Evolutionary conservation across 2,888 invertebrate species (phyloP).

Genomic region (Baccha elongata): DNA sequence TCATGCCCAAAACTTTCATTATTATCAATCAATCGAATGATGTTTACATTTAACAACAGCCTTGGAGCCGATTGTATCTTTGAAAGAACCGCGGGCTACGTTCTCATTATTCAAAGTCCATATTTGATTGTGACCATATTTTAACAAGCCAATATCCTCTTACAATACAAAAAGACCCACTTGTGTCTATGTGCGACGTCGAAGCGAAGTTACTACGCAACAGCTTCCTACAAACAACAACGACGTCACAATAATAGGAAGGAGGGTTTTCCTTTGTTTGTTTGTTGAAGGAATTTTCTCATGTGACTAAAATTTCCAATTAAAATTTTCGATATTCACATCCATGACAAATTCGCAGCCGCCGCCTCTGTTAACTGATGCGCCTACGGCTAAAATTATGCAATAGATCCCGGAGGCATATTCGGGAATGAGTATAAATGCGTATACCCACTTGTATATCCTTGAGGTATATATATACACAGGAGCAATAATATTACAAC

Average conservation of each 20-base stretch:
- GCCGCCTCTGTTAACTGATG: background rate
- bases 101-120: slow-evolving; percentile 25
- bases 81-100: background rate
- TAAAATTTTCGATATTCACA: slow-evolving; percentile 65
- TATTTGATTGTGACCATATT: slow-evolving; percentile 28
- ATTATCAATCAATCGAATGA: too few relatives aligned
- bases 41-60: background rate
- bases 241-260: background rate
- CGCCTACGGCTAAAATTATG: slow-evolving; percentile 63
- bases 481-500: slow-evolving; percentile 29
- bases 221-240: background rate
- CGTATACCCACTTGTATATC: slow-evolving; percentile 12
- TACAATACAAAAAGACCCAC: slow-evolving; percentile 29
- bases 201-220: background rate
- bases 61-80: slow-evolving; percentile 14
- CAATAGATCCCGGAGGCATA: slow-evolving; percentile 40
- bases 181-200: background rate
- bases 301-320: slow-evolving; percentile 74
- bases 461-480: slow-evolving; percentile 14
- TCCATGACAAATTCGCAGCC: slow-evolving; percentile 39
- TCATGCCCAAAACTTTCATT: too few relatives aligned
- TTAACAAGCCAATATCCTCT: slow-evolving; percentile 53
- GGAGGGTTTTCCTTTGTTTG: slow-evolving; percentile 31
- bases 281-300: slow-evolving; percentile 77
- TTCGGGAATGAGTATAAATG: background rate